Evolutionary conservation across 1,140 invertebrate genomes (phyloP), one percentile per base, ranked within the genome.

Genomic region (Aphaenogaster floridana): DNA sequence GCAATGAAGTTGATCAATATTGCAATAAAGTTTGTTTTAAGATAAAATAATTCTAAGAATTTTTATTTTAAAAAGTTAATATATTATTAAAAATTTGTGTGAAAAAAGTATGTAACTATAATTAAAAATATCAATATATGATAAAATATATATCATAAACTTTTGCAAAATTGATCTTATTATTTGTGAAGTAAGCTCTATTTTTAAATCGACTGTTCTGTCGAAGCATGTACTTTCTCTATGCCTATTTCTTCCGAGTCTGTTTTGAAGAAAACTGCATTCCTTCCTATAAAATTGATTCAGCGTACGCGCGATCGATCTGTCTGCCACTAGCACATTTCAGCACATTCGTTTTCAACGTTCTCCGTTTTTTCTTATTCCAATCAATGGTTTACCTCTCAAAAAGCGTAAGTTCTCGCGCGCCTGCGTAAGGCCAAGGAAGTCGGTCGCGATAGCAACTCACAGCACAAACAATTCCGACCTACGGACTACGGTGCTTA

Each of bases 401-500:
- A 50, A 52, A 84, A 76, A 57, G n/a, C 1, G 8, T 11, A 71
- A 17, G 21, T 74, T 61, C 28, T 36, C 11, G 28, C 28, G 54
- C 54, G 80, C 80, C 34, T 84, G 80, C 69, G 69, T 76, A 48
- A 61, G 15, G 3, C 15, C 39, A 8, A 11, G n/a, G 79, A 81
- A 28, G 54, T 76, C 42, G 69, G 80, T 84, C 45, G 54, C 80
- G 80, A 84, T 84, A 84, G 80, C 80, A 84, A 84, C 80, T 34
- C 7, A 2, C 34, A 34, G 28, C 28, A 57, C 80, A 84, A 84
- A 84, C 80, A 84, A 76, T 84, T 84, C 80, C 80, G 80, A 84
- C 80, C 80, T 76, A 84, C 69, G 69, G 34, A 76, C 80, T 76
- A 84, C 69, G 69, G 34, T 84, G 80, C 48, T 79, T 63, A 74